These are phyloP conservation scores for Smithornis capensis DNA, from an alignment of 2,113 vertebrate species.

Conservation along the genomic window DNA sequence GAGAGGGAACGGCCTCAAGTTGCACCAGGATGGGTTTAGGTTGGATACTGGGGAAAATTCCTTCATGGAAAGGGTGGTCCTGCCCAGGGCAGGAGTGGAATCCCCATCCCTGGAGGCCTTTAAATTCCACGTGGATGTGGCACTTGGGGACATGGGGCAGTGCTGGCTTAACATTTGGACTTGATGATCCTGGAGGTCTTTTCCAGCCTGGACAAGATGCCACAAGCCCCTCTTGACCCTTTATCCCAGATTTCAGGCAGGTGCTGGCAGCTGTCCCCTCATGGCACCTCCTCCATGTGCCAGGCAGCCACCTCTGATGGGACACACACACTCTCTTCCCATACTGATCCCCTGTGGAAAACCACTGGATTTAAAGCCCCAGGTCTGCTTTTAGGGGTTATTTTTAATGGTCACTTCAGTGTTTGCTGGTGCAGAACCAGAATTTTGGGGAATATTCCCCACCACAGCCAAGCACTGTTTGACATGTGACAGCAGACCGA, in stretches of 20 bases:
- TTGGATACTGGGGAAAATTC: too few relatives aligned
- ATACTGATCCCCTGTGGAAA: background rate
- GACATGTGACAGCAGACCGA: rapidly evolving
- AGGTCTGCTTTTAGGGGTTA: background rate
- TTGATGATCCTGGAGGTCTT: background rate
- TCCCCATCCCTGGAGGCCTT: background rate
- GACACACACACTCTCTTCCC: background rate
- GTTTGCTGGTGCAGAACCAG: background rate
- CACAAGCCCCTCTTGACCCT: background rate
- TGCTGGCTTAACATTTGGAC: background rate
- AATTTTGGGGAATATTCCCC: background rate
- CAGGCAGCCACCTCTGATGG: background rate
- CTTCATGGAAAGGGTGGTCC: background rate
- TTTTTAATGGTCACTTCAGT: background rate
- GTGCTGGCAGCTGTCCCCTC: background rate
- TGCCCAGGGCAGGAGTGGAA: background rate
- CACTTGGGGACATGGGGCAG: background rate
- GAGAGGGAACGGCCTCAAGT: too few relatives aligned
- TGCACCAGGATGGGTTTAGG: too few relatives aligned
- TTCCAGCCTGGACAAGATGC: background rate
- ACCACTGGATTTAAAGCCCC: background rate
- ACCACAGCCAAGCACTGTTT: rapidly evolving
- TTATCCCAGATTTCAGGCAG: background rate
- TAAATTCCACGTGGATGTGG: background rate
- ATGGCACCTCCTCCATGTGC: background rate